These are phyloP conservation scores for Heliconius ismenius DNA, from an alignment of 2,888 invertebrate species.

Conservation along the genomic window DNA sequence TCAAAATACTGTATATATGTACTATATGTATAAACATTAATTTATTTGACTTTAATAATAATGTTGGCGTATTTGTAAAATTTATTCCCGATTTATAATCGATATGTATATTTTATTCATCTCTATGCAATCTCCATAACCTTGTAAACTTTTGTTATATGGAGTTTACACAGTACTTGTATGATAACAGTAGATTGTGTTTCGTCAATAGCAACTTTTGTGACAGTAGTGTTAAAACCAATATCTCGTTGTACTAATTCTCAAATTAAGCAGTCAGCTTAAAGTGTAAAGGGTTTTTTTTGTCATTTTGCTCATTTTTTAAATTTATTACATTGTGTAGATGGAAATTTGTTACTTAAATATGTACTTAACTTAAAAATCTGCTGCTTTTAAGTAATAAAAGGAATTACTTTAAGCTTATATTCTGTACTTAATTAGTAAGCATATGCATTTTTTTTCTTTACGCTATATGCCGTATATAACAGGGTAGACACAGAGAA, in stretches of 20 bases:
- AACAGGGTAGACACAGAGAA: too few relatives aligned
- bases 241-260: background rate
- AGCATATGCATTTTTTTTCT: background rate
- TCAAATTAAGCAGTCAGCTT: slow-evolving; percentile 5
- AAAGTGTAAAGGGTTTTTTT: slow-evolving; percentile 24
- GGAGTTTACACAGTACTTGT: slow-evolving; percentile 9
- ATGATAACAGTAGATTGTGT: slow-evolving; percentile 19
- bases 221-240: background rate
- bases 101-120: background rate
- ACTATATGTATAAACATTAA: background rate
- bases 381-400: background rate
- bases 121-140: background rate
- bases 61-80: background rate
- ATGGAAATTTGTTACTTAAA: background rate
- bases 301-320: background rate
- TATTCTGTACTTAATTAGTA: slow-evolving; percentile 9
- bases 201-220: slow-evolving; percentile 22
- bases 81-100: background rate
- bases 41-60: too few relatives aligned
- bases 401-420: background rate
- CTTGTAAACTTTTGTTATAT: background rate
- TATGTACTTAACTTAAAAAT: background rate
- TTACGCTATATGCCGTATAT: too few relatives aligned
- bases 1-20: background rate
- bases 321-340: background rate